phyloP scores from a whole-genome alignment of 2,888 invertebrate genomes.

The Drosophila maculinotata region DNA sequence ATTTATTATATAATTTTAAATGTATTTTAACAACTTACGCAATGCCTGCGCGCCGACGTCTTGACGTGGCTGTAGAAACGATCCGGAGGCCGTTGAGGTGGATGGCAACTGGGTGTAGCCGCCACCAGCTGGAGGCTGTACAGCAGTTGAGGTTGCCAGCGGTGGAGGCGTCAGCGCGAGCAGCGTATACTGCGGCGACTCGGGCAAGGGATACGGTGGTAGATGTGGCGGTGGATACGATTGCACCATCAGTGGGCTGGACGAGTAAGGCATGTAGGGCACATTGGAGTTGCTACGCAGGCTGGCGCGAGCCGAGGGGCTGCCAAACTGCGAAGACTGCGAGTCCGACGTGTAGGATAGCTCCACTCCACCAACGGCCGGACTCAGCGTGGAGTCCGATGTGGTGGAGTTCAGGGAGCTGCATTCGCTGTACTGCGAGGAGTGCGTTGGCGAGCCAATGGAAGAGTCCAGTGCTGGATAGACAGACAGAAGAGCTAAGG shows the following conservation, averaged over 20 bases:
- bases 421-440: constrained; percentile 82
- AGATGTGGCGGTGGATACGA: constrained; percentile 83
- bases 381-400: constrained; percentile 83
- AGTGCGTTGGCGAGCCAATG: constrained; percentile 83
- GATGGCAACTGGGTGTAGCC: constrained; percentile 76
- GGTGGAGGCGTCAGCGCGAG: constrained; percentile 56
- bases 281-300: constrained; percentile 75
- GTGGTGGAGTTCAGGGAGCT: constrained; percentile 83
- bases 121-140: constrained; percentile 40
- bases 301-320: constrained; percentile 77
- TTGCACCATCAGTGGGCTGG: constrained; percentile 82
- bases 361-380: constrained; percentile 75
- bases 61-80: constrained; percentile 46
- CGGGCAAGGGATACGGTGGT: constrained; percentile 70
- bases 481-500: constrained; percentile 44
- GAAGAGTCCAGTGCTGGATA: constrained; percentile 78
- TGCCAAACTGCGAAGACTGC: constrained; percentile 79
- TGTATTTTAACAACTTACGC: constrained; percentile 65
- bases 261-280: constrained; percentile 82
- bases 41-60: constrained; percentile 70
- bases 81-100: constrained; percentile 64
- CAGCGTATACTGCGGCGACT: constrained; percentile 77
- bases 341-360: constrained; percentile 73
- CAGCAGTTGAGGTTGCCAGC: constrained; percentile 15
- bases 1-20: too few relatives aligned